Evolutionary conservation across 2,113 vertebrate species (phyloP), one percentile per base, ranked within the genome.

Genomic region (Hippocampus mohnikei): DNA sequence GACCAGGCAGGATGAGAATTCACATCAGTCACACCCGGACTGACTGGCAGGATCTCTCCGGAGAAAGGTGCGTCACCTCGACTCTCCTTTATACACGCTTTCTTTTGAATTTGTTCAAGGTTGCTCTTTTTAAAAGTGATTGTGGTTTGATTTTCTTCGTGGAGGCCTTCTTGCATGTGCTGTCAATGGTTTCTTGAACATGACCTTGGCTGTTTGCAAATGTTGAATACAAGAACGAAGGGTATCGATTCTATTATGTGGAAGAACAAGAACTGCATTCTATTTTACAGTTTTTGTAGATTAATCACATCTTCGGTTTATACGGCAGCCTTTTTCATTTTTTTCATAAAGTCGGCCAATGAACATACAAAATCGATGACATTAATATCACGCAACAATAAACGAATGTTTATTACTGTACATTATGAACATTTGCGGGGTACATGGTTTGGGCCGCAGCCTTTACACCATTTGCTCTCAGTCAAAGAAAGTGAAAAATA

Each of bases 41-140:
- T 79, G 83, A 78, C 73, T 87, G 58, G 12, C 44, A 83, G 8
- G 37, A 75, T 60, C 73, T 80, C 84, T 72, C 64, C 66, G 10
- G 18, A 10, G 74, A 46, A 65, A 89, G 91, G 90, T 92, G 89
- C 76, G 89, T 61, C 62, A 50, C 59, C 15, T 56, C 42, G 0
- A 63, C 33, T 67, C 50, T 67, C 55, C 25, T 10, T 3, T 5
- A 33, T 15, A 7, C 7, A 23, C 6, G 27, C 27, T 16, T 77
- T 65, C 18, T 8, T 42, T 46, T 46, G 21, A 9, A 67, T 66
- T 6, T 50, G 11, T 65, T 80, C 40, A 2, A 44, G 37, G 21
- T 16, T 33, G 5, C 16, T 56, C 41, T 65, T 44, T 23, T 64
- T 37, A 37, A 37, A 61, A 23, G 12, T 15, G 3, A 11, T 41